Base-by-base conservation (phyloP, 2,888 invertebrate genomes). In the Nemoura dubitans region DNA sequence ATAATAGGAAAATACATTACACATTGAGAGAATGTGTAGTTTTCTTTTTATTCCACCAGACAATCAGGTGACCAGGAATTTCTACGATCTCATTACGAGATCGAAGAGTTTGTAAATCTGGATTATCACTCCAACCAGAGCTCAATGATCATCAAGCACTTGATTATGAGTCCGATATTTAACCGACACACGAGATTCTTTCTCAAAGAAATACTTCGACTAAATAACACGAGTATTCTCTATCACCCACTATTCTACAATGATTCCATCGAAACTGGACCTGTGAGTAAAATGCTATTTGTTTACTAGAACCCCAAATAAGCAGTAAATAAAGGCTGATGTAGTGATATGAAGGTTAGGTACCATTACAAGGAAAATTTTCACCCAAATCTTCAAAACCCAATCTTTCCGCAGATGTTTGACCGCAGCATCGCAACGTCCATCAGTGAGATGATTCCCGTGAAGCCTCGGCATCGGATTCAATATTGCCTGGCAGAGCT, bases 141-240 rank as follows among this genome's bases (percentile, higher is more conserved):
- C 29, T 86, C 88, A 86, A 88, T 88, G 76, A 42, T 86, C 28
- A 86, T 89, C 21, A 83, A 87, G 21, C 88, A 88, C 78, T 86
- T 88, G 6, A 25, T 76, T 87, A 10, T 86, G 88, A 94, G 93
- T 21, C 95, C 95, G 0, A 92, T 93, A 0, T 93, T 95, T 89
- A 93, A 94, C 88, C 92, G 92, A 14, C 93, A 94, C 88, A 91
- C 92, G 0, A 92, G 93, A 28, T 94, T 93, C 91, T 94, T 94
- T 88, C 90, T 95, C 89, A 92, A 94, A 81, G 96, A 96, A 89
- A 88, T 95, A 6, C 92, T 95, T 89, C 91, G 95, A 0, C 91
- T 93, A 21, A 92, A 93, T 5, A 92, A 91, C 21, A 93, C 92
- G 89, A 91, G 91, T 0, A 92, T 93, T 6, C 90, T 95, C 0